Percentiles rank a stretch among this genome's conserved stretches.
Conservation (phyloP, 2,113 vertebrate species). For the Xiphias gladius region DNA sequence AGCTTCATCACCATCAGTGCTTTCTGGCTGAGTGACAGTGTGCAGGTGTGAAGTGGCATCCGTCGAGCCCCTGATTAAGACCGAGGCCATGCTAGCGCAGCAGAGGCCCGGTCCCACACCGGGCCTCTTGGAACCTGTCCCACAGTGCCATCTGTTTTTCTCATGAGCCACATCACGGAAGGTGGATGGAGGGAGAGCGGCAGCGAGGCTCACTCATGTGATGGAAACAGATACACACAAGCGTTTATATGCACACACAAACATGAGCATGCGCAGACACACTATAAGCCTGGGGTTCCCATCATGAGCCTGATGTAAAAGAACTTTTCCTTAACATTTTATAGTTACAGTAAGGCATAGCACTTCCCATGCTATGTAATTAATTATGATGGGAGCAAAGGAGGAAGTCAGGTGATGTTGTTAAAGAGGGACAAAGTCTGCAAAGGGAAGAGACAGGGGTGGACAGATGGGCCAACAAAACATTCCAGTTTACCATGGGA, state of each 20-base stretch:
- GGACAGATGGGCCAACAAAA: no score
- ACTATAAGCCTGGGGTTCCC: background rate
- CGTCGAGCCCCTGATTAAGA: constrained; percentile 62
- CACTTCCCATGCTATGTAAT: no score
- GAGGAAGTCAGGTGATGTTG: no score
- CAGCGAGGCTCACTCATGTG: background rate
- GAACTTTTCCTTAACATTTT: background rate
- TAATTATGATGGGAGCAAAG: no score
- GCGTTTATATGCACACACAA: background rate
- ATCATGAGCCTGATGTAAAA: background rate
- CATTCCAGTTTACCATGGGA: no score
- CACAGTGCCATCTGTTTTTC: constrained; percentile 78
- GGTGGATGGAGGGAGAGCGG: constrained; percentile 8
- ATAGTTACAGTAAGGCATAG: no score
- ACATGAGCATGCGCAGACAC: background rate
- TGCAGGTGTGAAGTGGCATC: constrained; percentile 60
- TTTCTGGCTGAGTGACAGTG: constrained; percentile 49
- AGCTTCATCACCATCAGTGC: constrained; percentile 31
- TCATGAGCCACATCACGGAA: constrained; percentile 42
- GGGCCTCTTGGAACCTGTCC: constrained; percentile 52
- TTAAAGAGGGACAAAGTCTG: no score
- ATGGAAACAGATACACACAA: constrained; percentile 4
- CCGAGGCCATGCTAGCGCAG: constrained; percentile 50
- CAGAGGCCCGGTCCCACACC: background rate
- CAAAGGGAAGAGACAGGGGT: no score